Evolutionary conservation across 30 jellyfish, hydroid and myxozoan species (phyloP).

Genomic region (Euphysa ruthae): DNA sequence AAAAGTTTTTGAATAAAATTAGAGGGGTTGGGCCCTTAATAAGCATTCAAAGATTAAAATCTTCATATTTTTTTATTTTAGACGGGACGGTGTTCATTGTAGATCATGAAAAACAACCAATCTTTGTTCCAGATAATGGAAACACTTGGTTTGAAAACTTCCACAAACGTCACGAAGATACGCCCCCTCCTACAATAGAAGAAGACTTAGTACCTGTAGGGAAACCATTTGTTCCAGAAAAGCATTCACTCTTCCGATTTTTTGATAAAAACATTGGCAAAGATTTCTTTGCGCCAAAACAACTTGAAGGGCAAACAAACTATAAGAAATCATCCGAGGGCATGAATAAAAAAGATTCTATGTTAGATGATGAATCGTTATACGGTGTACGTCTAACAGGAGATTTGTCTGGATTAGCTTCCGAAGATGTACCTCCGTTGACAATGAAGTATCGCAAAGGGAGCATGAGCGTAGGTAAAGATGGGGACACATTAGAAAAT

Average conservation of each 20-base stretch:
- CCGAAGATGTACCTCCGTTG: slow-evolving; percentile 8
- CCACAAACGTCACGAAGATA: neutral
- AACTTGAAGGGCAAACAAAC: neutral
- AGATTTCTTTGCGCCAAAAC: neutral
- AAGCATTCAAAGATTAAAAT: too few relatives aligned
- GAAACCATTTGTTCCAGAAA: slow-evolving; percentile 28
- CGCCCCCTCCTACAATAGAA: neutral
- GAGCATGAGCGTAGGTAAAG: neutral
- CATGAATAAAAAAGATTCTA: neutral
- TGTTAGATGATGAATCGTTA: slow-evolving; percentile 1
- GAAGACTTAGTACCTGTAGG: slow-evolving; percentile 9
- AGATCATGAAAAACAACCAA: slow-evolving; percentile 1
- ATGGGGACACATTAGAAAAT: neutral
- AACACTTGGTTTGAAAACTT: neutral
- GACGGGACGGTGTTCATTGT: neutral
- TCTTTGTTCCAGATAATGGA: slow-evolving; percentile 1
- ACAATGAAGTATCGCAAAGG: neutral
- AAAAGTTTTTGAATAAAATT: too few relatives aligned
- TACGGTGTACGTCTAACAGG: slow-evolving; percentile 5
- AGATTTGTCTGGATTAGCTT: slow-evolving; percentile 1
- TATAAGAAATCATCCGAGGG: neutral
- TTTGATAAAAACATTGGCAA: neutral
- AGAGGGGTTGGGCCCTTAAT: too few relatives aligned
- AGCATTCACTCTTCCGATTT: slow-evolving; percentile 9
- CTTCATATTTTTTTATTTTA: too few relatives aligned